A percentile compares a stretch with the other conserved stretches of the same genome.
phyloP scores from a whole-genome alignment of 2,113 vertebrate species.

The Hepsetus odoe region DNA sequence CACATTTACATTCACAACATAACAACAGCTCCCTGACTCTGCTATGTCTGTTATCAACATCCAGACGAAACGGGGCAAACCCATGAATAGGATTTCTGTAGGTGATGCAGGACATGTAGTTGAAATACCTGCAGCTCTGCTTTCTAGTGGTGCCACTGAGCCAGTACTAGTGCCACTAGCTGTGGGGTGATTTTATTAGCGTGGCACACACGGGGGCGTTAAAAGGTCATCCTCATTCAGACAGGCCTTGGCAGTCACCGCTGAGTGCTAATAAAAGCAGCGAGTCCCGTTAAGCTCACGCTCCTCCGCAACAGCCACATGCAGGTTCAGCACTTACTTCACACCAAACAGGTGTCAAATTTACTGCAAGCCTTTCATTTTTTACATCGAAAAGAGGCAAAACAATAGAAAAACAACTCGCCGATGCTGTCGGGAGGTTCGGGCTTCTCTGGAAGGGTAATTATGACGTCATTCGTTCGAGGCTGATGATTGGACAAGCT shows the following conservation, averaged over 20 bases:
- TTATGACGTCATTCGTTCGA: slow-evolving; percentile 18
- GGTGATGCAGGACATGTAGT: slow-evolving; percentile 6
- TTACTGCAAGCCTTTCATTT: slow-evolving; percentile 11
- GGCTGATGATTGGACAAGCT: slow-evolving; percentile 34
- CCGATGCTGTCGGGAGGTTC: background rate
- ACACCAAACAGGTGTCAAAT: slow-evolving; percentile 31
- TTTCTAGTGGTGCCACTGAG: background rate
- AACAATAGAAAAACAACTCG: background rate
- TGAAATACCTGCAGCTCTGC: slow-evolving; percentile 1
- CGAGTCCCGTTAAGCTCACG: slow-evolving; percentile 33
- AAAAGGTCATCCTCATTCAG: slow-evolving; percentile 51
- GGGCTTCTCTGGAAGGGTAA: slow-evolving; percentile 27
- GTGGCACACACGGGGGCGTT: slow-evolving; percentile 30
- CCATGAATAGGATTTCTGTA: background rate
- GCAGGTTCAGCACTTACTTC: slow-evolving; percentile 11
- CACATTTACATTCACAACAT: background rate
- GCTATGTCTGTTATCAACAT: background rate
- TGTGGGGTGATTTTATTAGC: slow-evolving; percentile 52
- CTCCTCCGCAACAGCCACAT: background rate
- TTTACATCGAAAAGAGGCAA: slow-evolving; percentile 5
- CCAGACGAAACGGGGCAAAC: slow-evolving; percentile 21
- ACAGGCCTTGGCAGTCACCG: slow-evolving; percentile 43
- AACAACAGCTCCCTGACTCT: background rate
- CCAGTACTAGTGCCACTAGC: slow-evolving; percentile 18
- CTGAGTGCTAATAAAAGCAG: slow-evolving; percentile 51